Base-by-base conservation (phyloP, 92 coral and sea anemone genomes). In the Blastomussa wellsi region DNA sequence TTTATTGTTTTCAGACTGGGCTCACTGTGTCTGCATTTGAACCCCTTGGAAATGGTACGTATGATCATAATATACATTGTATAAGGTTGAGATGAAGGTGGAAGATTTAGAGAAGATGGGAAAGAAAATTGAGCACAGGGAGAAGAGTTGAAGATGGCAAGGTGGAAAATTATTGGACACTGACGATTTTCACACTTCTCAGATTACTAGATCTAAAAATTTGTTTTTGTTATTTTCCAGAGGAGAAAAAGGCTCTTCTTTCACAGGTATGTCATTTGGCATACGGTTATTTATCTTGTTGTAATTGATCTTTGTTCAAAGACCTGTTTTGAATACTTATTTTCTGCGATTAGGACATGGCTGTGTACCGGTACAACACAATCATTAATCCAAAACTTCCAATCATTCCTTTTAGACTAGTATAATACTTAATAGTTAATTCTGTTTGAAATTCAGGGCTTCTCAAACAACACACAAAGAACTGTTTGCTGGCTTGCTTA, bases 1-100 rank as follows among this genome's bases (percentile, higher is more conserved):
- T 51, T 41, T 41, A 65, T 49, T 42, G 44, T 26, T 79, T 66
- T 49, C 33, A 89, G 92, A 86, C 91, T 87, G 98, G 98, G 10
- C 96, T 93, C 33, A 96, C 98, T 17, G 65, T 91, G 79, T 84
- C 97, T 52, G 98, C 96, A 20, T 96, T 96, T 94, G 98, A 96
- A 74, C 89, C 98, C 24, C 90, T 96, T 74, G 87, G 87, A 60
- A 83, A 42, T 60, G 87, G 87, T 83, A 62, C 19, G 84, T 79
- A 28, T 7, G 16, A 8, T 67, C 55, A 49, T n/a, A n/a, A 22
- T 29, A 26, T 8, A 24, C 1, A 52, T n/a, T 24, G 53, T 22
- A 13, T 22, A 42, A 12, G 55, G 53, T 2, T 19, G 32, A 1
- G 38, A 29, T 42, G 15, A 2, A 3, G 65, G 24, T 57, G 68